Evolutionary conservation across 1,140 invertebrate species (phyloP), one percentile per base, ranked within the genome.

Genomic region (Liolophura sinensis): DNA sequence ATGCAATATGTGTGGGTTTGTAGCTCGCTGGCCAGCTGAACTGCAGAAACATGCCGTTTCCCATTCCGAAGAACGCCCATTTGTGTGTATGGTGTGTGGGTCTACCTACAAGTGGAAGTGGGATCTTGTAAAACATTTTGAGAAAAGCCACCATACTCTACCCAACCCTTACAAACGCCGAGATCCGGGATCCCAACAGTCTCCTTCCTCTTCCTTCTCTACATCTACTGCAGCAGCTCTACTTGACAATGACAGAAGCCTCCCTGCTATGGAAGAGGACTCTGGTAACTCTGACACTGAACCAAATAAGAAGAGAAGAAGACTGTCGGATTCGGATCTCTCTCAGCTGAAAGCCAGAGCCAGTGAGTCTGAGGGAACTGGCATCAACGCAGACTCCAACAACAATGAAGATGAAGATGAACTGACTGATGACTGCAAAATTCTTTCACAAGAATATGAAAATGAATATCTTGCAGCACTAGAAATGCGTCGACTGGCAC

Each of bases 71-170:
- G 76, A 79, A 25, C 66, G 82, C 22, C 83, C 82, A 7, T 82
- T 82, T 71, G 72, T 81, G 1, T 85, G 84, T 60, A 78, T 84
- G 68, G 78, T 84, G 6, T 85, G 84, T 71, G 82, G 80, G 16
- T 77, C 80, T 12, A 83, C 81, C 20, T 84, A 83, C 69, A 82
- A 84, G 64, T 83, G 83, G 81, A 79, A 83, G 68, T 84, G 81
- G 82, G 81, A 84, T 66, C 70, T 85, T 48, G 81, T 81, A 16
- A 84, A 84, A 64, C 84, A 85, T 71, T 84, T 84, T 73, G 80
- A 84, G 58, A 81, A 82, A 57, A 78, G 77, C 60, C 83, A 84
- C 62, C 72, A 74, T n/a, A 72, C 73, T 20, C 76, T 84, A 24
- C 76, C 78, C 12, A 84, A 84, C 70, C 83, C 83, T n/a, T 84